Conservation (phyloP, 2,113 vertebrate genomes). For the Baryphthengus martii region DNA sequence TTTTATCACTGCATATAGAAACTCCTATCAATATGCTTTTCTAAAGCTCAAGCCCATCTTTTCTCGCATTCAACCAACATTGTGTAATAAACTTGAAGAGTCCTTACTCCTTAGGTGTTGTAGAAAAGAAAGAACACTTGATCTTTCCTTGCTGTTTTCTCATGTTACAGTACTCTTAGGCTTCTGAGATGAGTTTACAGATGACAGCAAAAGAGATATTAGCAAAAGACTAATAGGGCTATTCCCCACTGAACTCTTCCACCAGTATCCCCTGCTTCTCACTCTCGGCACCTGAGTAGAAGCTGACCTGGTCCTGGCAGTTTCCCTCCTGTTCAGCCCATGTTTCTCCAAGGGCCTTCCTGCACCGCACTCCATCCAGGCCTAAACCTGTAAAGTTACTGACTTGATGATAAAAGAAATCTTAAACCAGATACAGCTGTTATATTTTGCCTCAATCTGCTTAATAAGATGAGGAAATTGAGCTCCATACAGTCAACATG, state of each 20-base stretch:
- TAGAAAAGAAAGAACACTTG: not conserved
- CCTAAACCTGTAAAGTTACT: not conserved
- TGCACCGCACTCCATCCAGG: not conserved
- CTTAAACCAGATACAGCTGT: not conserved
- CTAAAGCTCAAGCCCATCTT: not conserved
- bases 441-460: accelerated
- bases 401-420: not conserved
- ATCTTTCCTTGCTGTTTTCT: not conserved
- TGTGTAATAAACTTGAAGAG: not conserved
- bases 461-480: not conserved
- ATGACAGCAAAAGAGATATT: not conserved
- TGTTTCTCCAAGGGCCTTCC: not conserved
- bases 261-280: not conserved
- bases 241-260: not conserved
- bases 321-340: not conserved
- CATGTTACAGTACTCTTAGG: not conserved
- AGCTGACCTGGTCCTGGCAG: not conserved
- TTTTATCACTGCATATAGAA: slow-evolving; percentile 12
- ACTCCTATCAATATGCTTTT: not conserved
- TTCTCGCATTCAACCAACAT: not conserved
- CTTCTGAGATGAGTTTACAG: not conserved
- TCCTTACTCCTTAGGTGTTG: not conserved
- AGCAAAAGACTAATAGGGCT: not conserved
- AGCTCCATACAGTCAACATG: not conserved
- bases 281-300: not conserved